Base-by-base conservation (phyloP, 2,888 invertebrate genomes). In the Drosophila melanosoma region DNA sequence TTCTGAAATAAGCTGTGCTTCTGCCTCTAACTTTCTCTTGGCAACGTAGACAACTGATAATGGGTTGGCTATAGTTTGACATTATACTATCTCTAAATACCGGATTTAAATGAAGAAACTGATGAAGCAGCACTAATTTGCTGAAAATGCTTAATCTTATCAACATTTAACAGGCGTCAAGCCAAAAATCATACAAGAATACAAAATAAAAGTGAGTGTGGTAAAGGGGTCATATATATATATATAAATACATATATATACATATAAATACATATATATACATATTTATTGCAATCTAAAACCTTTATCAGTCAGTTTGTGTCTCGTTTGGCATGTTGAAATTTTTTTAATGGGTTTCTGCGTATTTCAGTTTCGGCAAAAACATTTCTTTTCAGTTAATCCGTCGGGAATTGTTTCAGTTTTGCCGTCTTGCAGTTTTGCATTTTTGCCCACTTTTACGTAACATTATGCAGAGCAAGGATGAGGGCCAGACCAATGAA, bases 381-480 rank as follows among this genome's bases (percentile, higher is more conserved):
- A 79, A 53, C 11, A 32, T 15, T 56, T 56, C 15, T 58, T 74
- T 69, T 40, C 54, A 51, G 40, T 62, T 75, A 79, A 79, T 72
- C 76, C 80, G 68, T 12, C 76, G 79, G 68, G 67, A 79, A 79
- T 72, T 69, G 80, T 79, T 78, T 56, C 74, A 71, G 52, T 51
- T 63, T 65, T 64, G 52, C 56, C n/a, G n/a, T 36, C n/a, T 26
- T 51, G 10, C 29, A 52, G 15, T 53, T 51, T 51, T 56, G 15
- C 51, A 53, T 76, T 82, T 87, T 89, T 84, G 85, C 85, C 10
- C 54, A 53, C 74, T 82, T 87, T 87, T 84, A 87, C 87, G 87
- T 85, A 87, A 87, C 76, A 85, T 87, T 89, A 89, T 87, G 81
- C 87, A 83, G 85, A 78, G 89, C 87, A 89, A 72, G 72, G 60